phyloP scores from a whole-genome alignment of 2,113 vertebrate genomes.

The Tenrec ecaudatus region DNA sequence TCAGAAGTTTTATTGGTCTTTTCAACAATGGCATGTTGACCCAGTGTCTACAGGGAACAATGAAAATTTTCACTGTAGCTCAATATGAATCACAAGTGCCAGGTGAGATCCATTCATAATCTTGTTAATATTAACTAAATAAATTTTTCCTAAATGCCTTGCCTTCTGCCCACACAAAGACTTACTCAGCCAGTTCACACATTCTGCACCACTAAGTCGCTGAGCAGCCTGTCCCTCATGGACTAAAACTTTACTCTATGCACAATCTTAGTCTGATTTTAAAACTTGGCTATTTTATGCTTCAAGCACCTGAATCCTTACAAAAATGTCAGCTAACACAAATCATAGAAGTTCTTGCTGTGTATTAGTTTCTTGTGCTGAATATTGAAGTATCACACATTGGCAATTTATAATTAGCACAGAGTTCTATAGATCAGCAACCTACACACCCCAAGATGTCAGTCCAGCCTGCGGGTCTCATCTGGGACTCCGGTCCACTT shows the following conservation, averaged over 20 bases:
- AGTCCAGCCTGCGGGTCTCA: not conserved
- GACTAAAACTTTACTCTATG: not conserved
- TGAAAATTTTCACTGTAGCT: constrained; percentile 34
- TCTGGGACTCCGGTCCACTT: not conserved
- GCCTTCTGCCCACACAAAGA: not conserved
- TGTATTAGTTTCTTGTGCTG: not conserved
- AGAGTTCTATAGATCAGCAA: too few species aligned
- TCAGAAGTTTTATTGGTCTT: constrained; percentile 14
- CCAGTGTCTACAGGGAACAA: not conserved
- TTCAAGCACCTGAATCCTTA: not conserved
- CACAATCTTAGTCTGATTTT: not conserved
- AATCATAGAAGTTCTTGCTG: not conserved
- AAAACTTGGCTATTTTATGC: not conserved
- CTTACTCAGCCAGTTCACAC: not conserved
- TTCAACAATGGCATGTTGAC: not conserved
- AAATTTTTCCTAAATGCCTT: constrained; percentile 42
- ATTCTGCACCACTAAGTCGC: not conserved
- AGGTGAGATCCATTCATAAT: constrained; percentile 20
- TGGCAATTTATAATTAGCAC: not conserved
- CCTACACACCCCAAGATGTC: not conserved
- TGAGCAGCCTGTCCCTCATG: not conserved
- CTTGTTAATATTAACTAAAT: constrained; percentile 31
- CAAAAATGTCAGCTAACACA: not conserved
- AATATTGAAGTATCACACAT: not conserved
- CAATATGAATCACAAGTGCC: constrained; percentile 50